Evolutionary conservation across 2,888 invertebrate genomes (phyloP), one percentile per base, ranked within the genome.

Genomic region (Coecobrya sp.): DNA sequence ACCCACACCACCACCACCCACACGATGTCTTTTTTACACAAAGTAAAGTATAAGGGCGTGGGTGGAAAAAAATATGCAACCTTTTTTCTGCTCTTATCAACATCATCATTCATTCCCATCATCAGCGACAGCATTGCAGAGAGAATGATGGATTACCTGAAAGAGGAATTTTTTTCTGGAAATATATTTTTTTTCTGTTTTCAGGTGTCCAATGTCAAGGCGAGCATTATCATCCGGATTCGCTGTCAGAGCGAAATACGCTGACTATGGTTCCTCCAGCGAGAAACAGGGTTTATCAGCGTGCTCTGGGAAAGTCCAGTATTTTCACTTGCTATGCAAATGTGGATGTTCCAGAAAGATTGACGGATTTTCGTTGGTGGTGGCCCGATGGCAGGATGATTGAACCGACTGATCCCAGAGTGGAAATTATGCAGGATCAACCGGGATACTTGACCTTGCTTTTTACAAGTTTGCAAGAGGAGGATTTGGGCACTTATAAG

Each of bases 401-500:
- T 82, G 94, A 94, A 68, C 81, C 93, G 10, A 70, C 89, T 4
- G 93, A 93, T 30, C 88, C 85, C 91, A 91, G 94, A 79, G 93
- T 94, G 70, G 94, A 94, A 79, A 92, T 93, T 27, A 84, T 94
- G 82, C 91, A 93, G 49, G 94, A 94, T n/a, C 91, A 93, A 49
- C 89, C 93, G 1, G 94, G 94, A 27, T 92, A 91, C 27, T 73
- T 93, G 27, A 93, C 92, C 25, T 73, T 94, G n/a, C 92, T 93
- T 62, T 94, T 94, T 68, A 92, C 93, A 45, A 82, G 93, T 16
- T 85, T 94, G 13, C 93, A 94, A 65, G 92, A 93, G 70, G 93
- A 94, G 73, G 94, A 94, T 81, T 59, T 93, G 91, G 94, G 94
- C 25, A 81, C 96, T 95, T 98, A 98, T 96, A 97, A 97, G 93